Evolutionary conservation across 2,797 vertebrate genomes (phyloP).

Genomic region (Leuciscus waleckii): DNA sequence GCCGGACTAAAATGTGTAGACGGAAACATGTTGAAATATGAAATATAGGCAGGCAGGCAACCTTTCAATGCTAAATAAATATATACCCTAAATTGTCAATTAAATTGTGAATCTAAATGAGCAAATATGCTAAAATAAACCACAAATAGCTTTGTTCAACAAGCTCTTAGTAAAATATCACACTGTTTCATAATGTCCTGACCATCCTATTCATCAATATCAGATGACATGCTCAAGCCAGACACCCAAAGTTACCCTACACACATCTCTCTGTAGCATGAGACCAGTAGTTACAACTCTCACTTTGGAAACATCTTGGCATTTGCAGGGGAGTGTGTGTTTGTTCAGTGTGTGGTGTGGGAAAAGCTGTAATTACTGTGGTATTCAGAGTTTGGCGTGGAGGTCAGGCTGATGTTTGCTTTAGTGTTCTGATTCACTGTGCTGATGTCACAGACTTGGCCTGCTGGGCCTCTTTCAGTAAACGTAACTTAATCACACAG

Average conservation of each 20-base stretch:
- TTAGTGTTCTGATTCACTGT: conserved; percentile 28
- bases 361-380: background rate
- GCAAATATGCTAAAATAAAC: background rate
- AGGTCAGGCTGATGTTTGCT: conserved; percentile 50
- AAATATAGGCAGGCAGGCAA: too few species aligned
- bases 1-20: too few species aligned
- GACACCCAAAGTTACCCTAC: background rate
- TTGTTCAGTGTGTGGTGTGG: conserved; percentile 18
- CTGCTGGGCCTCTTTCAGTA: conserved; percentile 28
- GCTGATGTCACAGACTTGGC: conserved; percentile 30
- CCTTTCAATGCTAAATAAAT: too few species aligned
- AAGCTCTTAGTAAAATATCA: background rate
- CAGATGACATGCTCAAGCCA: background rate
- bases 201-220: background rate
- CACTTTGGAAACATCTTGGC: background rate
- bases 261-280: background rate
- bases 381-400: conserved; percentile 31
- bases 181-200: background rate
- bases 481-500: conserved; percentile 30
- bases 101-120: too few species aligned
- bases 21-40: too few species aligned
- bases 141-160: conserved; percentile 12
- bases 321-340: background rate
- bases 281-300: background rate
- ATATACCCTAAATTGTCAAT: too few species aligned